Base-by-base conservation (phyloP, 2,797 vertebrate species). In the Rhynchotus rufescens region DNA sequence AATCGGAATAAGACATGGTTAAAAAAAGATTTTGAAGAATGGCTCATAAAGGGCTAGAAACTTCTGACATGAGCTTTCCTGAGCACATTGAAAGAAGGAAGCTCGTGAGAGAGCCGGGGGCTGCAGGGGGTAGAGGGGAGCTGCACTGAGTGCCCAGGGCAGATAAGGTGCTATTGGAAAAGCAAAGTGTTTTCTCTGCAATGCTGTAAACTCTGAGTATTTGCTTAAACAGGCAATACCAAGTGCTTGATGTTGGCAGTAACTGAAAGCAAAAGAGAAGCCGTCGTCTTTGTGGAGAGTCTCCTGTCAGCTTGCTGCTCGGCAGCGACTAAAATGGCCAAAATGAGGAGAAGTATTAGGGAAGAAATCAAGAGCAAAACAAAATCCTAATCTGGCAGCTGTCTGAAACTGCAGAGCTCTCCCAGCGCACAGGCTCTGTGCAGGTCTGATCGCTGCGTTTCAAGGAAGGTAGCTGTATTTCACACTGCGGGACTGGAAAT, bases 11-110 rank as follows among this genome's bases (percentile, higher is more conserved):
- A 86, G 86, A 84, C 4, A 2, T 64, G 47, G 64, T 93, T 79
- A 34, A 79, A 88, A 92, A 89, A 83, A 60, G 38, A 57, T 77
- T 62, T 51, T 80, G 38, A 86, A 80, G 47, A 78, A 92, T 77
- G 74, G 10, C 47, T 81, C 69, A 28, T 73, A 34, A 82, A 88
- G 90, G 25, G 30, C 60, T 79, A 34, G 49, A 91, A 79, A 8
- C 38, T 89, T 89, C 85, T 88, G 25, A 45, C 83, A 9, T 23
- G 28, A 78, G 51, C 28, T 78, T 67, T 8, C 75, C 36, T 42
- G 83, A 90, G 75, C 8, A 54, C 4, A 10, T 8, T 30, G 32
- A 23, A 68, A 65, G 34, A 87, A n/a, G 20, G 36, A 45, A 72
- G n/a, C 15, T 87, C 26, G 17, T n/a, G 54, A n/a, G 73, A 38